Evolutionary conservation across 2,113 vertebrate genomes (phyloP), one percentile per base, ranked within the genome.

Genomic region (Scopus umbretta): DNA sequence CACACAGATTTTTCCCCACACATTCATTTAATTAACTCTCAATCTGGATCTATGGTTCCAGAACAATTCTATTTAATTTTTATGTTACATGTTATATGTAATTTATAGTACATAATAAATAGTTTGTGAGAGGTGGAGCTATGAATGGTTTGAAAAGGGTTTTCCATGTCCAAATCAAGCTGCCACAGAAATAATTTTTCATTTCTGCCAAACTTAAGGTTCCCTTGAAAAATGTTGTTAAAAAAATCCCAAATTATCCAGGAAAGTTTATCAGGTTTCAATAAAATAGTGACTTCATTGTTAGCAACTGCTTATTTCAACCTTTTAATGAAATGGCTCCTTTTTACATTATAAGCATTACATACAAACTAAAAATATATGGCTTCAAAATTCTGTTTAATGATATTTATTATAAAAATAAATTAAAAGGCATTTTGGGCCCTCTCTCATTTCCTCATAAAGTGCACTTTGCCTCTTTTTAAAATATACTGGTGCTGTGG

Each of bases 211-310:
- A 97, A 98, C 71, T 89, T 95, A 96, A 76, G 71, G 88, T 94
- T 96, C 82, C 61, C 76, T 94, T 90, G 73, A 98, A 98, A 98
- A 98, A 96, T 94, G 92, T 93, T 97, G 94, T 97, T 97, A 90
- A 97, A 97, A 97, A 96, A 97, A 93, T 93, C 42, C 68, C 84
- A 98, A 96, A 98, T 98, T 96, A 97, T 97, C 92, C 95, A 91
- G 78, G 74, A 96, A 98, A 97, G 95, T 98, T 98, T 94, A 98
- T 97, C 97, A 95, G 80, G 95, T 98, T 98, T 98, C 97, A 97
- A 97, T 96, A 98, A 98, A 98, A 98, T 95, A 98, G 95, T 97
- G 97, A 97, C 96, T 98, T 97, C 97, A 97, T 97, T 98, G 97
- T 98, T 97, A 98, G 79, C 59, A 97, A 97, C 65, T 83, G 86